Conservation (phyloP, 2,113 vertebrate species). For the Anhinga rufa region DNA sequence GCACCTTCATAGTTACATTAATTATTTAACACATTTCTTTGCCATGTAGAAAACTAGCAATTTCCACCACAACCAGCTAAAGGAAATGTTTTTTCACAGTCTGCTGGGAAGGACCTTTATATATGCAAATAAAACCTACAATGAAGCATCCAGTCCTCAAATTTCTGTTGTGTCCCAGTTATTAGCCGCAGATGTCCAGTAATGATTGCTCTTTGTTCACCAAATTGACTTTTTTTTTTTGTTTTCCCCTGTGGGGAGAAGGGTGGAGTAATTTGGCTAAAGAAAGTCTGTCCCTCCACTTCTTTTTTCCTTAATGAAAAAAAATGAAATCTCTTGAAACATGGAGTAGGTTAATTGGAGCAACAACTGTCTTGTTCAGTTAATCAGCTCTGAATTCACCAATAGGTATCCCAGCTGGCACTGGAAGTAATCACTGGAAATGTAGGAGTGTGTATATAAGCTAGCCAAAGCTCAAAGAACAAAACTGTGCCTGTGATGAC, state of each 20-base stretch:
- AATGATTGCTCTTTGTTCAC: not conserved
- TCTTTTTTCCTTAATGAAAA: slow-evolving; percentile 34
- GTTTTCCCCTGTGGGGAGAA: not conserved
- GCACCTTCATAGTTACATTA: not conserved
- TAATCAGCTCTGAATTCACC: slow-evolving; percentile 52
- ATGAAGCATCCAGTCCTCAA: not conserved
- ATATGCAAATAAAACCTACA: not conserved
- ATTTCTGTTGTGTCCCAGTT: not conserved
- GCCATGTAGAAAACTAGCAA: not conserved
- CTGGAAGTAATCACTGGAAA: slow-evolving; percentile 30
- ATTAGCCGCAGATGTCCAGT: slow-evolving; percentile 15
- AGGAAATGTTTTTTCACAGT: not conserved
- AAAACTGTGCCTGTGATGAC: not conserved
- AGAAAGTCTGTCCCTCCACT: slow-evolving; percentile 1
- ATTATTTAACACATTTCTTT: not conserved
- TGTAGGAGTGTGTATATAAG: slow-evolving; percentile 2
- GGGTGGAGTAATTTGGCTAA: not conserved
- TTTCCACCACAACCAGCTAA: not conserved
- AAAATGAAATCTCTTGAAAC: slow-evolving; percentile 35
- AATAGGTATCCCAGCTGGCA: slow-evolving; percentile 52
- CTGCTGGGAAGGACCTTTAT: not conserved
- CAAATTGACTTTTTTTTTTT: not conserved
- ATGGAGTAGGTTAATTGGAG: slow-evolving; percentile 33
- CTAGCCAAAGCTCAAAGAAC: slow-evolving; percentile 7
- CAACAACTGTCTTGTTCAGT: slow-evolving; percentile 31